Percentiles rank a stretch among this genome's conserved stretches.
Conservation (phyloP, 1,140 invertebrate species). For the Brachionus rubens region DNA sequence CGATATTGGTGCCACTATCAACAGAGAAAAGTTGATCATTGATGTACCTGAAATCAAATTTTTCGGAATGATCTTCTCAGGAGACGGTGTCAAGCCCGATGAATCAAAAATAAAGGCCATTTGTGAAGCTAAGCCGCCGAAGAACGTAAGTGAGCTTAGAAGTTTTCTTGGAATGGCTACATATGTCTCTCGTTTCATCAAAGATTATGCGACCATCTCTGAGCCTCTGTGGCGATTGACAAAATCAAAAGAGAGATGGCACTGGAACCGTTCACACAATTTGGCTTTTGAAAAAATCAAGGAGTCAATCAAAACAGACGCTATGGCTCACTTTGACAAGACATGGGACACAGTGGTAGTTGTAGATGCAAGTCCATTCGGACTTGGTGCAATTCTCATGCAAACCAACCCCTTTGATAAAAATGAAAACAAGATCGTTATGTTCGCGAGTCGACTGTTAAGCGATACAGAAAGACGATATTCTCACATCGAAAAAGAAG, state of each 20-base stretch:
- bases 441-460: slow-evolving; percentile 51
- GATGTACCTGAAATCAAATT: slow-evolving; percentile 52
- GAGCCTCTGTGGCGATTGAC: slow-evolving; percentile 23
- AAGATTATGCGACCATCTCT: slow-evolving; percentile 41
- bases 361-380: slow-evolving; percentile 52
- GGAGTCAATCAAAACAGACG: slow-evolving; percentile 30
- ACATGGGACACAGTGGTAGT: background rate
- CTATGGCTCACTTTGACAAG: background rate
- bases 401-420: too few species aligned
- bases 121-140: slow-evolving; percentile 25
- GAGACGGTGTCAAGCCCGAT: slow-evolving; percentile 52
- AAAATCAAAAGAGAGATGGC: slow-evolving; percentile 44
- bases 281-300: slow-evolving; percentile 42
- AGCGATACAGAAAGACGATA: slow-evolving; percentile 50
- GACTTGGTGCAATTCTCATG: slow-evolving; percentile 60
- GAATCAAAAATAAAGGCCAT: slow-evolving; percentile 53
- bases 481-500: slow-evolving; percentile 52
- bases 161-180: slow-evolving; percentile 50
- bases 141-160: slow-evolving; percentile 48
- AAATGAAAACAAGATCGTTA: background rate
- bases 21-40: slow-evolving; percentile 55
- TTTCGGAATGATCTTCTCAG: slow-evolving; percentile 54
- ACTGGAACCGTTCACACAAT: slow-evolving; percentile 32
- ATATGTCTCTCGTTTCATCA: slow-evolving; percentile 48
- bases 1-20: slow-evolving; percentile 51